phyloP scores from a whole-genome alignment of 1,140 invertebrate species.

The Proales similis region DNA sequence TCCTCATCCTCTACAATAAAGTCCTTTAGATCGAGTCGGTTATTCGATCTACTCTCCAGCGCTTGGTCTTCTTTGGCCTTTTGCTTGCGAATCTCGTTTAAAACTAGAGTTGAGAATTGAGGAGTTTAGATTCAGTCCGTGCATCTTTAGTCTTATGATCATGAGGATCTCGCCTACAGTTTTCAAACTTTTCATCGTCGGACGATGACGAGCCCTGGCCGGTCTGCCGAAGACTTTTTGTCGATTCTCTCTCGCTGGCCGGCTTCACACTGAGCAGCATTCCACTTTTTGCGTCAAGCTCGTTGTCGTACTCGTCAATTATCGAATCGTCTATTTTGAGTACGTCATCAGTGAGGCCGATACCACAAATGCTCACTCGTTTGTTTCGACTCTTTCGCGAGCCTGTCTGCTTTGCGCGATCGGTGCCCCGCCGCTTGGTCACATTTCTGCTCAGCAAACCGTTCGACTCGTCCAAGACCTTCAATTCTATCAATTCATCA shows the following conservation, averaged over 20 bases:
- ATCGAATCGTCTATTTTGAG: constrained; percentile 36
- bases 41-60: background rate
- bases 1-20: constrained; percentile 19
- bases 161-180: background rate
- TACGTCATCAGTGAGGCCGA: constrained; percentile 22
- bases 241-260: background rate
- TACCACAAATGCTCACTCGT: constrained; percentile 31
- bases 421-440: background rate
- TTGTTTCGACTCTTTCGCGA: background rate
- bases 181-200: background rate
- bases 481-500: too few species aligned
- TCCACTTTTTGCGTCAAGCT: constrained; percentile 19
- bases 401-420: background rate
- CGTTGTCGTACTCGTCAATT: constrained; percentile 32
- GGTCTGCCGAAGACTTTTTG: background rate
- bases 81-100: too few species aligned
- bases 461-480: background rate
- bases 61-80: background rate
- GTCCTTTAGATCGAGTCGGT: background rate
- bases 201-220: background rate
- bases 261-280: constrained; percentile 11
- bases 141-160: background rate
- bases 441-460: background rate
- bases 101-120: background rate
- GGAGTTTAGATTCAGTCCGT: background rate